These are phyloP conservation scores for Leptobrachium leishanense DNA, from an alignment of 2,113 vertebrate genomes.

Conservation along the genomic window DNA sequence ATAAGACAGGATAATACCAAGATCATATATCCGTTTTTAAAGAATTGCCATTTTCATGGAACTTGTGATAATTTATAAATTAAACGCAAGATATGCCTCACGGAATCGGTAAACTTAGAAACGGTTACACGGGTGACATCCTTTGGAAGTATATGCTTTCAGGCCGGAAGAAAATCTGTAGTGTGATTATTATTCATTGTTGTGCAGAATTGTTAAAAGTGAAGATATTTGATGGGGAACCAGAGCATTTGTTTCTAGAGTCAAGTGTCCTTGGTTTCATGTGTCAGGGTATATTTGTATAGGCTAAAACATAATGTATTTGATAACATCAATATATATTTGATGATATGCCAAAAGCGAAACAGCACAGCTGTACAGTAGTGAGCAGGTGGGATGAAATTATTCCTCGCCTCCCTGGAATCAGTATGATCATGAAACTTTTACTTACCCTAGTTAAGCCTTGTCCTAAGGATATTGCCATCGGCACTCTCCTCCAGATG, in stretches of 20 bases:
- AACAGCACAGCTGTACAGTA: constrained; percentile 34
- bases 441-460: constrained; percentile 34
- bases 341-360: constrained; percentile 38
- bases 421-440: constrained; percentile 42
- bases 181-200: background rate
- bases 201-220: background rate
- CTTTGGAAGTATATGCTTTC: background rate
- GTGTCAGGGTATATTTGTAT: constrained; percentile 25
- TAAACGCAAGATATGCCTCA: background rate
- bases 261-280: constrained; percentile 25
- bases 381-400: constrained; percentile 39
- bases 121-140: background rate
- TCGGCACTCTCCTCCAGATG: constrained; percentile 40
- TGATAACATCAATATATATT: constrained; percentile 40
- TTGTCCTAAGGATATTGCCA: constrained; percentile 42
- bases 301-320: constrained; percentile 18
- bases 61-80: too few relatives aligned
- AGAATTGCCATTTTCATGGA: too few relatives aligned
- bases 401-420: constrained; percentile 34
- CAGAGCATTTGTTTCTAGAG: constrained; percentile 7
- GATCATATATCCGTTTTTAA: too few relatives aligned
- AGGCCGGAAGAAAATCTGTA: background rate
- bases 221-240: background rate
- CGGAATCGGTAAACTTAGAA: background rate
- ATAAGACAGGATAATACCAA: too few relatives aligned